Conservation (phyloP, 2,888 invertebrate genomes). For the Teleogryllus oceanicus region DNA sequence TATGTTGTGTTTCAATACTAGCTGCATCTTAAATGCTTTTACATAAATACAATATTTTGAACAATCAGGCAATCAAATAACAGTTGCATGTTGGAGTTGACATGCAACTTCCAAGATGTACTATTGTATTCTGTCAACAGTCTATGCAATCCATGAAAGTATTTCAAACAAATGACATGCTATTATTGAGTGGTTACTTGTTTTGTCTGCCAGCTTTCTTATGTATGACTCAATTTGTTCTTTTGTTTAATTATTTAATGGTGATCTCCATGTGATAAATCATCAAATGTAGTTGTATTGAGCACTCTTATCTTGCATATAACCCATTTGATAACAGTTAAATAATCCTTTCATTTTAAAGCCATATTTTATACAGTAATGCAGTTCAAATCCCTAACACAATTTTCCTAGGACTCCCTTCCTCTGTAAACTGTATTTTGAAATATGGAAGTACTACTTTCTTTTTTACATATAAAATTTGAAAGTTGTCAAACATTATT, state of each 20-base stretch:
- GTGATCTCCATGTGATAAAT: constrained; percentile 18
- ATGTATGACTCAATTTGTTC: not conserved
- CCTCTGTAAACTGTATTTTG: constrained; percentile 3
- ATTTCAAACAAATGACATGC: not conserved
- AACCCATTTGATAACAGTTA: not conserved
- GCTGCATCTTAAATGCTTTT: not conserved
- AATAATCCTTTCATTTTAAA: not conserved
- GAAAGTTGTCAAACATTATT: constrained; percentile 18
- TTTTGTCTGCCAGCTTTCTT: not conserved
- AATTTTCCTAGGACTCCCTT: not conserved
- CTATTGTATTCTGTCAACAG: not conserved
- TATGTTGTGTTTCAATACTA: not conserved
- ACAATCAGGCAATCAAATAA: not conserved
- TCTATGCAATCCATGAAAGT: not conserved
- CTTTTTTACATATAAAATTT: not conserved
- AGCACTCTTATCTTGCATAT: not conserved
- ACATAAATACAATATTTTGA: not conserved
- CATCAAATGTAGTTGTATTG: not conserved
- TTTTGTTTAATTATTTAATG: not conserved
- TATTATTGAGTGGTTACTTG: not conserved
- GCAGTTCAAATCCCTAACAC: not conserved
- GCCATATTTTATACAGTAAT: not conserved
- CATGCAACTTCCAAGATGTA: not conserved
- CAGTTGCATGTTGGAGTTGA: not conserved
- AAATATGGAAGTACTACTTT: not conserved